Percentiles rank a stretch among this genome's conserved stretches.
Evolutionary conservation across 2,113 vertebrate genomes (phyloP).

Genomic region (Onychorhynchus coronatus): DNA sequence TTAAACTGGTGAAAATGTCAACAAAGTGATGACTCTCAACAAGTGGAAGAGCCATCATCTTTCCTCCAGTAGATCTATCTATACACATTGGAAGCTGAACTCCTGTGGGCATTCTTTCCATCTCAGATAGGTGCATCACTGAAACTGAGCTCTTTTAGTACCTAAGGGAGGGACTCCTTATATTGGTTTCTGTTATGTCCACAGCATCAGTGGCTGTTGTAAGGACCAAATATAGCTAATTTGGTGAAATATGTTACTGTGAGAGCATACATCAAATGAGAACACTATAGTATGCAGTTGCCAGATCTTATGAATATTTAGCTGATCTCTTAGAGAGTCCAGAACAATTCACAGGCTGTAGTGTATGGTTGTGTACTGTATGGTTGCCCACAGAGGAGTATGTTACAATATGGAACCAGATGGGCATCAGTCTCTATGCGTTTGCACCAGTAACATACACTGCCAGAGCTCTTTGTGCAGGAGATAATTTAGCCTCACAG

Average conservation of each 20-base stretch:
- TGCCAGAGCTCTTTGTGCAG: neutral
- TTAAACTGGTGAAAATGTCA: neutral
- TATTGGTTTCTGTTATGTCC: neutral
- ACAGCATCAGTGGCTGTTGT: neutral
- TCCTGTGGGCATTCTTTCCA: neutral
- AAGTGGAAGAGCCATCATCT: neutral
- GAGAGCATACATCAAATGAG: neutral
- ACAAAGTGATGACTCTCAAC: neutral
- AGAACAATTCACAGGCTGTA: neutral
- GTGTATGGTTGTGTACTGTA: too few species aligned
- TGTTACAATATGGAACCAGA: rapidly evolving
- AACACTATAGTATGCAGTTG: neutral
- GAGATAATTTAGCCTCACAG: neutral
- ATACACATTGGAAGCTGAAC: neutral
- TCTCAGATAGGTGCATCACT: neutral
- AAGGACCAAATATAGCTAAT: neutral
- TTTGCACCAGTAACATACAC: neutral
- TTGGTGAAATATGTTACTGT: neutral
- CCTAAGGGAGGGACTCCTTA: neutral
- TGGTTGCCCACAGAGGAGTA: neutral
- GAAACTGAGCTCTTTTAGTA: neutral
- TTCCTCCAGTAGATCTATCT: neutral
- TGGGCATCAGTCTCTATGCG: neutral
- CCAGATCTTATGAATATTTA: neutral
- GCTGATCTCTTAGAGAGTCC: neutral